Evolutionary conservation across 1,140 invertebrate species (phyloP).

Genomic region (Macrocentrus cingulum): DNA sequence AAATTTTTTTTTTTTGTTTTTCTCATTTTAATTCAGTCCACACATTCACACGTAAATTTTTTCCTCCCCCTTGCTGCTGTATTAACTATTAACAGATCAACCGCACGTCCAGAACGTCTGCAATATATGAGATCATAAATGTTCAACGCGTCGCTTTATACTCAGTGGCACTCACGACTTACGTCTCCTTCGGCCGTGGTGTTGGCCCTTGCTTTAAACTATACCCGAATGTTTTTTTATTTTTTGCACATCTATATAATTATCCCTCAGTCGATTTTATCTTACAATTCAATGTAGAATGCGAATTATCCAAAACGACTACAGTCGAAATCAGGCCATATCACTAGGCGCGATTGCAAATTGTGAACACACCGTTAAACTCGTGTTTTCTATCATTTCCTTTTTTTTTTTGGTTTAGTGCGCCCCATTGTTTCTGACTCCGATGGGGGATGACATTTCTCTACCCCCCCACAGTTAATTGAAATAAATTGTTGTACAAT

Average conservation of each 20-base stretch:
- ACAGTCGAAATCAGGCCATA: too few species aligned
- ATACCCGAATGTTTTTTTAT: constrained; percentile 3
- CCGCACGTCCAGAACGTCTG: constrained; percentile 31
- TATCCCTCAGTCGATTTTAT: constrained; percentile 19
- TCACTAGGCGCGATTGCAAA: too few species aligned
- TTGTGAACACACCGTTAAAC: too few species aligned
- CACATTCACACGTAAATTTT: constrained; percentile 6
- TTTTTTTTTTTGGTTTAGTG: too few species aligned
- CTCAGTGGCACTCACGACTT: constrained; percentile 15
- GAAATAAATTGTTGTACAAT: neutral
- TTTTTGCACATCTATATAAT: neutral
- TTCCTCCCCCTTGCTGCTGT: constrained; percentile 23
- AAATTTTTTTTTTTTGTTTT: constrained; percentile 18
- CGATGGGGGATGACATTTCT: constrained; percentile 3
- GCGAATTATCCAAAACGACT: constrained; percentile 1
- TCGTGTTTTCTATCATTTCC: too few species aligned
- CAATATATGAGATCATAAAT: constrained; percentile 40
- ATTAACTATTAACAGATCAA: constrained; percentile 32
- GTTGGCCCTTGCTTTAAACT: too few species aligned
- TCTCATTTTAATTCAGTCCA: constrained; percentile 22
- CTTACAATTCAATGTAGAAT: constrained; percentile 12
- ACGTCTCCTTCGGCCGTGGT: constrained; percentile 28
- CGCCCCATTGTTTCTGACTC: too few species aligned
- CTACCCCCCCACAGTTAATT: neutral
- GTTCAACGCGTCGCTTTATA: constrained; percentile 26